phyloP scores from a whole-genome alignment of 2,888 invertebrate species.

The Drosophila mettleri region DNA sequence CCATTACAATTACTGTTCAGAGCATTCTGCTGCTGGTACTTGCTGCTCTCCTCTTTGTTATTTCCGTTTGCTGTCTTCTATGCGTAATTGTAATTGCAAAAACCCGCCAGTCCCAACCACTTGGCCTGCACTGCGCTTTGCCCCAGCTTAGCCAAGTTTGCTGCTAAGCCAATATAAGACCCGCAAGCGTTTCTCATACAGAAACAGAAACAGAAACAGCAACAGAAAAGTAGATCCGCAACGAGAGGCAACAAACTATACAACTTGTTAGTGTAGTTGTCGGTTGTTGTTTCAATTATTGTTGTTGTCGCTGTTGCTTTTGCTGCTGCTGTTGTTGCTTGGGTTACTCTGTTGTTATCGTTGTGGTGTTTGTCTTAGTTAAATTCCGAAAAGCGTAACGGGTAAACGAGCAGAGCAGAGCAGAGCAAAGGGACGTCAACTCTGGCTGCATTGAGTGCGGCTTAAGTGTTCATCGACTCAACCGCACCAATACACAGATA shows the following conservation, averaged over 20 bases:
- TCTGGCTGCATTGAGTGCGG: conserved; percentile 74
- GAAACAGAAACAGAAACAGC: conserved; percentile 22
- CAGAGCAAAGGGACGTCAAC: conserved; percentile 61
- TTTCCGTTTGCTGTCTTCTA: conserved; percentile 43
- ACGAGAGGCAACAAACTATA: conserved; percentile 78
- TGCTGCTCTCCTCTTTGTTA: conserved; percentile 27
- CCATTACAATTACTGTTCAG: conserved; percentile 60
- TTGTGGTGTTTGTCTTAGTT: conserved; percentile 79
- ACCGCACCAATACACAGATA: conserved; percentile 66
- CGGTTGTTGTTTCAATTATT: conserved; percentile 30
- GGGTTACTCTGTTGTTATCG: conserved; percentile 73
- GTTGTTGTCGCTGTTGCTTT: conserved; percentile 20
- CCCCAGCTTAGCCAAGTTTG: conserved; percentile 71
- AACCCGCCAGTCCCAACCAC: conserved; percentile 33
- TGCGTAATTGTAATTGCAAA: conserved; percentile 77
- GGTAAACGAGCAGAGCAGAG: conserved; percentile 71
- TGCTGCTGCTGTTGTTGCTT: conserved; percentile 32
- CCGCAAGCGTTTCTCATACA: conserved; percentile 73
- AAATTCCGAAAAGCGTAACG: conserved; percentile 79
- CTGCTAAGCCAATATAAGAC: conserved; percentile 82
- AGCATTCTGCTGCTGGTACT: conserved; percentile 32
- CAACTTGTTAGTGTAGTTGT: conserved; percentile 56
- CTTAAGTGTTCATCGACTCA: conserved; percentile 79
- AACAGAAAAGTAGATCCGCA: conserved; percentile 43
- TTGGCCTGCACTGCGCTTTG: conserved; percentile 20